Base-by-base conservation (phyloP, 2,888 invertebrate genomes). In the Xylocampa areola region DNA sequence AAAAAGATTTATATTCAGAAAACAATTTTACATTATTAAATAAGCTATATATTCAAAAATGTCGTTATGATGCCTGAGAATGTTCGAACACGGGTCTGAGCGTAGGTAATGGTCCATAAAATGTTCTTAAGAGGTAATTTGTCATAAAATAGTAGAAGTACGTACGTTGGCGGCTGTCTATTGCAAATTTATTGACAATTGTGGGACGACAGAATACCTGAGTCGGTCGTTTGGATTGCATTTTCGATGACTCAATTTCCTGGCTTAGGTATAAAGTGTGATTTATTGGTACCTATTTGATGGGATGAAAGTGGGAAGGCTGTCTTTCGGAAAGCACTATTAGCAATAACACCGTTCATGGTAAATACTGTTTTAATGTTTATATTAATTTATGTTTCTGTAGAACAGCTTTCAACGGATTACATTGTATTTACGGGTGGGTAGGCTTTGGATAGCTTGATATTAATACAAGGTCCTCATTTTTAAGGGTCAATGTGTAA, bases 71-170 rank as follows among this genome's bases (percentile, higher is more conserved):
- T 33, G 32, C 25, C 52, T 36, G 21, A 61, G 49, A 76, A 76
- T 73, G 73, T 68, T 66, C 64, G 64, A 65, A 63, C 66, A 73
- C 50, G 58, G 29, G 61, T 63, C 48, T 41, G 25, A 57, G 43
- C 36, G 58, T 17, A 65, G 53, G 57, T 70, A 76, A 77, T 79
- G 71, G 74, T 65, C 72, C 67, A 81, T 81, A 77, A 78, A 81
- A 74, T 71, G 58, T 59, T 64, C 63, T 54, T 68, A 71, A 76
- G 64, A 68, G 65, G 61, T 69, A 57, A 79, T 80, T 76, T 81
- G 64, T 78, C 79, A 79, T 73, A 61, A 61, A 58, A 45, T 37
- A 63, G 69, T 64, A 58, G 43, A 35, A 63, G 57, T 61, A 40
- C 45, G 52, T 65, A 49, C 47, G 58, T 65, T 48, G 55, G 48